Conservation (phyloP, 2,113 vertebrate species). For the Mixornis gularis region DNA sequence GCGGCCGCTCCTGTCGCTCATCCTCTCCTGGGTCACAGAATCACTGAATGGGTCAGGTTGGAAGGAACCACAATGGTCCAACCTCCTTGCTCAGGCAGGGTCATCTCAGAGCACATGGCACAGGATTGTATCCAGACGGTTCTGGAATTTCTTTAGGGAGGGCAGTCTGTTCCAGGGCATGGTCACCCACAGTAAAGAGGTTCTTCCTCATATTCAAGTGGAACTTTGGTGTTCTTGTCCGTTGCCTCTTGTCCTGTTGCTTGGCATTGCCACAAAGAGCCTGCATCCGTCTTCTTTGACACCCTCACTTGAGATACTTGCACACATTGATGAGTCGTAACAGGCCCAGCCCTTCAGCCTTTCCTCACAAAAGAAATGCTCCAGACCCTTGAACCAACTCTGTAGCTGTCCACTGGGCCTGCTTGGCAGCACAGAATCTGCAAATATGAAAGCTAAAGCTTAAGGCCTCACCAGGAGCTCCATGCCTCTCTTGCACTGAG, state of each 20-base stretch:
- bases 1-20: accelerated
- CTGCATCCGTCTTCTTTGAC: no score
- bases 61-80: not conserved
- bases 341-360: not conserved
- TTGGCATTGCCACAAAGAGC: accelerated
- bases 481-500: accelerated
- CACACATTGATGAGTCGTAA: no score
- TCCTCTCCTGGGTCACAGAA: not conserved
- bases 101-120: not conserved
- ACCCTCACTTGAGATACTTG: not conserved
- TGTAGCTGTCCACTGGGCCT: not conserved
- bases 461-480: not conserved
- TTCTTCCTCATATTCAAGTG: not conserved
- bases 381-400: not conserved
- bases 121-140: no score
- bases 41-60: not conserved
- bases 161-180: no score
- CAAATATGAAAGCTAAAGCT: no score
- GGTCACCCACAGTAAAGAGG: not conserved
- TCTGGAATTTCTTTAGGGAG: not conserved
- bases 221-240: not conserved
- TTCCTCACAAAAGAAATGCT: not conserved
- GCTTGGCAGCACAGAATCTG: no score
- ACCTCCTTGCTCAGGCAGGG: not conserved
- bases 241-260: accelerated